Percentiles rank a stretch among this genome's conserved stretches.
Conservation (phyloP, 2,888 invertebrate species). For the Xanthorhoe spadicearia region DNA sequence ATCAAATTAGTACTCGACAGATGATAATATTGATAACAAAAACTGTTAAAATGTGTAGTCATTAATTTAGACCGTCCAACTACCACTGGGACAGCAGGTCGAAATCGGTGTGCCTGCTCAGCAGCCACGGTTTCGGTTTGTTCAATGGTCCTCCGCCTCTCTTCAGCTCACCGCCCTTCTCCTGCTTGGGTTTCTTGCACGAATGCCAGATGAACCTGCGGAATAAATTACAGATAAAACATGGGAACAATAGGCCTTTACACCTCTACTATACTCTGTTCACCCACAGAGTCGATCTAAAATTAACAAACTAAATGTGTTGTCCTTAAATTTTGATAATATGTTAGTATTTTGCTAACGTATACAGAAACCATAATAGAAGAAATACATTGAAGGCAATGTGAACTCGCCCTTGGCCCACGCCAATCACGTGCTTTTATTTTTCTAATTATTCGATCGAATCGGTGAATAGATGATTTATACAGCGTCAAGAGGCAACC, state of each 20-base stretch:
- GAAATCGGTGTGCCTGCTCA: conserved; percentile 77
- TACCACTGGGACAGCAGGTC: conserved; percentile 79
- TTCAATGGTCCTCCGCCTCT: conserved; percentile 69
- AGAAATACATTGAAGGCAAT: no score
- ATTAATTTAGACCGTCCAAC: conserved; percentile 9
- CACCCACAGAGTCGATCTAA: no score
- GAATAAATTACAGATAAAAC: conserved; percentile 11
- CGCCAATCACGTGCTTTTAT: no score
- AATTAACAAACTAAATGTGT: no score
- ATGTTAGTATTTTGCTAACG: no score
- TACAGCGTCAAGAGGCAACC: no score
- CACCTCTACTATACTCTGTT: no score
- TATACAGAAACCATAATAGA: no score
- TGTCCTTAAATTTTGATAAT: no score
- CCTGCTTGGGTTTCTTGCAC: conserved; percentile 64
- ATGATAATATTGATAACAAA: background rate
- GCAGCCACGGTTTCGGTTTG: conserved; percentile 78
- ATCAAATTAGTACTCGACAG: background rate
- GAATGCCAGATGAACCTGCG: conserved; percentile 78
- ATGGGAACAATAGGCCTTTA: background rate
- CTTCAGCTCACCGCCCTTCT: conserved; percentile 54
- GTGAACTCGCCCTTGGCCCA: no score
- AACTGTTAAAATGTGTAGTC: background rate
- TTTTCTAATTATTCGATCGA: no score
- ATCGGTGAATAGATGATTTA: no score